Conservation (phyloP, 2,797 vertebrate genomes). For the Enteromius fasciolatus region DNA sequence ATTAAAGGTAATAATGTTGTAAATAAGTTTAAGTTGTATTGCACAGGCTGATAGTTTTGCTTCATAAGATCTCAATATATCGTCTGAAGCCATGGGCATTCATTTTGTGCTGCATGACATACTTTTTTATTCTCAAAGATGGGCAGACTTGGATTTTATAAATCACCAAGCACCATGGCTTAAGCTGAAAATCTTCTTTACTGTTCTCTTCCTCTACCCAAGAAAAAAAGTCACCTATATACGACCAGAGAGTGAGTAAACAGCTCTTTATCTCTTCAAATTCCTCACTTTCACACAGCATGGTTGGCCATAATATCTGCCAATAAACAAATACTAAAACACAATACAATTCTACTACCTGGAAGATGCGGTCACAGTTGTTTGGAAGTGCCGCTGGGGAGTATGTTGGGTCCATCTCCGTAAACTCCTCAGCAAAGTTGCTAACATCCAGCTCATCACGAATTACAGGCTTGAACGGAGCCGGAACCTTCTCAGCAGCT, state of each 20-base stretch:
- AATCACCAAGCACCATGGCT: background rate
- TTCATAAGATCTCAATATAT: background rate
- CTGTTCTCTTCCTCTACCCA: background rate
- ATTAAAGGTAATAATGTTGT: background rate
- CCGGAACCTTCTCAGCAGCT: constrained; percentile 90
- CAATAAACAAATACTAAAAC: background rate
- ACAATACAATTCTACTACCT: constrained; percentile 77
- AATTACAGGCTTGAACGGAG: constrained; percentile 95
- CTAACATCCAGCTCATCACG: constrained; percentile 97
- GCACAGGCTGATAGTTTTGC: background rate
- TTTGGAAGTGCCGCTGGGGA: constrained; percentile 95
- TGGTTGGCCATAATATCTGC: background rate
- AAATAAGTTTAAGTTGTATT: background rate
- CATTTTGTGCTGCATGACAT: background rate
- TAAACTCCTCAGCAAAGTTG: constrained; percentile 98
- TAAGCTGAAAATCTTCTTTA: background rate
- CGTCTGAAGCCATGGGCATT: background rate
- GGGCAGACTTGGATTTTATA: background rate
- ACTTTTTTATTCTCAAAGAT: background rate
- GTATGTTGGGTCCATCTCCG: constrained; percentile 98
- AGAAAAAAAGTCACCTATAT: background rate
- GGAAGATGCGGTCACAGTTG: constrained; percentile 95
- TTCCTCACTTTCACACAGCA: background rate
- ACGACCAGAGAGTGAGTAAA: background rate
- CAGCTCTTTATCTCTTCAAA: background rate